Base-by-base conservation (phyloP, 2,113 vertebrate species). In the Phrynocephalus versicolor region DNA sequence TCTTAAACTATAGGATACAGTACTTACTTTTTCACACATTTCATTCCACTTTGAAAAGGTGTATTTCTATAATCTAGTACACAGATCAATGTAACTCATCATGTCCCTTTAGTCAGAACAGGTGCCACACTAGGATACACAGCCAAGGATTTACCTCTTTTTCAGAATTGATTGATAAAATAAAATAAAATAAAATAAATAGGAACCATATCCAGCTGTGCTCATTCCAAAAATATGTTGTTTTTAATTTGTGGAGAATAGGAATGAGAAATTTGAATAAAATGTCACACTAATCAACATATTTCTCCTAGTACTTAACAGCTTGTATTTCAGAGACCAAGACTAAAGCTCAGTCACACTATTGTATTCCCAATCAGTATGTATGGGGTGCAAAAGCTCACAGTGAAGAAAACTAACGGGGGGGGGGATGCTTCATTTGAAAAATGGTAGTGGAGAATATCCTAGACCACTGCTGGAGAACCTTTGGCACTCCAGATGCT, bases 171-270 rank as follows among this genome's bases (percentile, higher is more conserved):
- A n/a, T n/a, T n/a, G n/a, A n/a, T n/a, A n/a, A n/a, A n/a, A n/a
- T n/a, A n/a, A n/a, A n/a, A n/a, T n/a, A n/a, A n/a, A n/a, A n/a
- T n/a, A n/a, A n/a, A n/a, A n/a, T n/a, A n/a, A n/a, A n/a, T n/a
- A n/a, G n/a, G n/a, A n/a, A n/a, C n/a, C n/a, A 51, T 51, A 6
- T 5, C 45, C 45, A 51, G 45, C 45, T 51, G 5, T 51, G 10
- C 45, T 10, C 45, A 51, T 10, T 10, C 45, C 27, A 55, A 81
- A 67, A 3, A 0, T 0, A 21, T 74, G 67, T 33, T 0, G 0
- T 0, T 60, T 57, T 79, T 75, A 0, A 57, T 3, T 57, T 69
- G 5, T 25, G 25, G 18, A 21, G 23, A 6, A 9, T 6, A 2
- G 25, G 30, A 35, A 45, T 33, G 15, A 65, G 5, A 70, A 6